phyloP scores from a whole-genome alignment of 1,140 invertebrate genomes.

The Euborellia annulipes region DNA sequence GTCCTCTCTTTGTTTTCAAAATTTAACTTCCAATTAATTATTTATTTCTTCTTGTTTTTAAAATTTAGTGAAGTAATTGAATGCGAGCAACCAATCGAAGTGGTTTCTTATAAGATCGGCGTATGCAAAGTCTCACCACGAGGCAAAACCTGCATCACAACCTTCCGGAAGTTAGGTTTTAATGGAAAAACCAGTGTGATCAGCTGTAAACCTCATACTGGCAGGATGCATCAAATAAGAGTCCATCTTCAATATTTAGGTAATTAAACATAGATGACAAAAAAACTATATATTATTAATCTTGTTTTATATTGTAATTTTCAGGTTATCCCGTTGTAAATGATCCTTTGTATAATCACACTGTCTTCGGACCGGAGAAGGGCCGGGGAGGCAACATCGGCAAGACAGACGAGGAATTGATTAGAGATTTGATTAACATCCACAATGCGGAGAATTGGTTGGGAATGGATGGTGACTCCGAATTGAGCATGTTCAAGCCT shows the following conservation, averaged over 20 bases:
- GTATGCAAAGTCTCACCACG: constrained; percentile 81
- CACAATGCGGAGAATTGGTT: constrained; percentile 90
- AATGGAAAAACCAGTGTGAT: constrained; percentile 86
- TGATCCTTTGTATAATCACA: constrained; percentile 89
- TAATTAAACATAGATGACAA: constrained; percentile 19
- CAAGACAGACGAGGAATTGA: constrained; percentile 80
- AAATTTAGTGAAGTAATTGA: constrained; percentile 51
- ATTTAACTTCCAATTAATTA: neutral
- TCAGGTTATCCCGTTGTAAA: constrained; percentile 83
- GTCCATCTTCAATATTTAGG: constrained; percentile 97
- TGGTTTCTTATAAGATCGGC: constrained; percentile 88
- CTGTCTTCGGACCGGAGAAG: constrained; percentile 77
- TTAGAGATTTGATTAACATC: constrained; percentile 73
- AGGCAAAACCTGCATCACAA: constrained; percentile 80
- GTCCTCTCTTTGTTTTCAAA: too few relatives aligned
- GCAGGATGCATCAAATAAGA: constrained; percentile 95
- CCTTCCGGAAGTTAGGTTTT: constrained; percentile 74
- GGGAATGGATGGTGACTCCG: constrained; percentile 77
- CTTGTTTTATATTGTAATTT: neutral
- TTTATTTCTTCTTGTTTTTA: neutral
- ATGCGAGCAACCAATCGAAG: constrained; percentile 83
- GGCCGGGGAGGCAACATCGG: constrained; percentile 85
- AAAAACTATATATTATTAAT: neutral
- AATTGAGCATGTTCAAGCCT: constrained; percentile 57
- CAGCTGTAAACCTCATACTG: constrained; percentile 81